Evolutionary conservation across 1,140 invertebrate species (phyloP).

Genomic region (Samia ricini): DNA sequence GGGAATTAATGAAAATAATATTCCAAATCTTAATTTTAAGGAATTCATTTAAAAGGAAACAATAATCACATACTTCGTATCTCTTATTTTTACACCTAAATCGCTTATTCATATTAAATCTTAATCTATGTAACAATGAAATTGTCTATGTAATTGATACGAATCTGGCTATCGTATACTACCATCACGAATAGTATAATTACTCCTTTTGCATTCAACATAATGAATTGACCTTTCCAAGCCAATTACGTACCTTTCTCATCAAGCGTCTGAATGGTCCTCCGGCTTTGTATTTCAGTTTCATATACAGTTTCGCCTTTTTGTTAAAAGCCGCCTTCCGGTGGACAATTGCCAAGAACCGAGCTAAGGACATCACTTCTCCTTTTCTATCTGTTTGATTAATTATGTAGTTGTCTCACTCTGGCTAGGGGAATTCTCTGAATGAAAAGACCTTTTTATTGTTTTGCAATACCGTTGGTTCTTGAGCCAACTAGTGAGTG

Average conservation of each 20-base stretch:
- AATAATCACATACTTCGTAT: too few species aligned
- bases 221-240: constrained; percentile 42
- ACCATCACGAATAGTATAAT: constrained; percentile 5
- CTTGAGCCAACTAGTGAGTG: constrained; percentile 63
- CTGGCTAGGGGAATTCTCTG: constrained; percentile 54
- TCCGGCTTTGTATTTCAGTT: constrained; percentile 64
- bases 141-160: not conserved
- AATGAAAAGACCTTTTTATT: constrained; percentile 65
- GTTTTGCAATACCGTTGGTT: constrained; percentile 63
- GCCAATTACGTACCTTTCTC: constrained; percentile 36
- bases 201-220: constrained; percentile 15
- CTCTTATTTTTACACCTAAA: not conserved
- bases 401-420: constrained; percentile 38
- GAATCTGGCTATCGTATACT: not conserved
- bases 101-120: not conserved
- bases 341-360: constrained; percentile 74
- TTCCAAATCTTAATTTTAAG: too few species aligned
- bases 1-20: too few species aligned
- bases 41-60: too few species aligned
- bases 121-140: not conserved
- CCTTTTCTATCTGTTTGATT: constrained; percentile 22
- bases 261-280: constrained; percentile 52
- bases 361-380: constrained; percentile 42
- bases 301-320: constrained; percentile 51
- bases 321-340: constrained; percentile 64